Percentiles rank a stretch among this genome's conserved stretches.
These are phyloP conservation scores for Typhlichthys subterraneus DNA, from an alignment of 2,797 vertebrate genomes.

Conservation along the genomic window DNA sequence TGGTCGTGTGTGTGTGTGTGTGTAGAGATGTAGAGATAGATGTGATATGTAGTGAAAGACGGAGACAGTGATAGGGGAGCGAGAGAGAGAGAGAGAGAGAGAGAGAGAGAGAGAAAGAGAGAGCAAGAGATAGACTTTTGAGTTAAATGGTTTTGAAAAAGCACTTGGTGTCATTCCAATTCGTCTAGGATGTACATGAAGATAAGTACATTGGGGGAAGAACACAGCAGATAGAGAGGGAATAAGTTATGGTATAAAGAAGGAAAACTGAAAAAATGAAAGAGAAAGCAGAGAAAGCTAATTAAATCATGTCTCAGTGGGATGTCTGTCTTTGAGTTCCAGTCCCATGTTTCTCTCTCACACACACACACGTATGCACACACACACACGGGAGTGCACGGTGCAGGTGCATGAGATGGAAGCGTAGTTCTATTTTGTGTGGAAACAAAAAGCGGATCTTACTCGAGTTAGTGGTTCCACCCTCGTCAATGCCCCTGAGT, in stretches of 20 bases:
- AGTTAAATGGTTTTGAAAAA: conserved; percentile 42
- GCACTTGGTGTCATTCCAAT: conserved; percentile 38
- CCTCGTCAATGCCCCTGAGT: conserved; percentile 39
- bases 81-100: neutral
- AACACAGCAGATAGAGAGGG: conserved; percentile 4
- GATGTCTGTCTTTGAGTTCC: no score
- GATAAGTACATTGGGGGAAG: conserved; percentile 5
- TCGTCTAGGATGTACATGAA: conserved; percentile 28
- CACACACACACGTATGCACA: neutral
- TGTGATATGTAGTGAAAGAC: conserved; percentile 1
- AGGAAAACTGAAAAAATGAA: conserved; percentile 9
- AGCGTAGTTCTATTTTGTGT: conserved; percentile 2
- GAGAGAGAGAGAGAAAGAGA: no score
- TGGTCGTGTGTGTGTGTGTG: conserved; percentile 25
- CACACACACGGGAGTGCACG: conserved; percentile 12
- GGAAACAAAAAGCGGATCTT: conserved; percentile 29
- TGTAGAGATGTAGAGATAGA: neutral
- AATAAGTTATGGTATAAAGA: conserved; percentile 20
- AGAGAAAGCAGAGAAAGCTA: conserved; percentile 18
- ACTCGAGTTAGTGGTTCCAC: conserved; percentile 19
- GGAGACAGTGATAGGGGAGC: conserved; percentile 1
- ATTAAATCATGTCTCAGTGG: neutral
- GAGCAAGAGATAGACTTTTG: neutral
- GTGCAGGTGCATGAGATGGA: conserved; percentile 44
- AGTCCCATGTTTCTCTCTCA: neutral